These are phyloP conservation scores for Jacana jacana DNA, from an alignment of 2,113 vertebrate genomes.

Conservation along the genomic window DNA sequence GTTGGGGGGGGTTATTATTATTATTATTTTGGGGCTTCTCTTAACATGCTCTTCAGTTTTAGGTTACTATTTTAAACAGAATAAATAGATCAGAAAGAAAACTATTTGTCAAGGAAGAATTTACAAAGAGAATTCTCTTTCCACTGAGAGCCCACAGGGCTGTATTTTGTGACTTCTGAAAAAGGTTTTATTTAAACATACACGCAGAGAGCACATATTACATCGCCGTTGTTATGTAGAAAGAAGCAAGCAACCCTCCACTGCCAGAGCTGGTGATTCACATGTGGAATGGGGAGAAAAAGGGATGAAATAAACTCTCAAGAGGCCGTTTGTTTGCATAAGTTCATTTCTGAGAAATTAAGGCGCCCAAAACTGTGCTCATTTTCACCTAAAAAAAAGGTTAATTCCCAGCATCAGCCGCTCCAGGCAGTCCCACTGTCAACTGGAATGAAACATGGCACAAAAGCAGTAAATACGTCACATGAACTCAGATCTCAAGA, in stretches of 20 bases:
- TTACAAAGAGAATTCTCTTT: not conserved
- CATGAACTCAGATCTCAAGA: not conserved
- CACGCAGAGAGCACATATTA: not conserved
- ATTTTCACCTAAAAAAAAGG: not conserved
- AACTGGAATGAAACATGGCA: not conserved
- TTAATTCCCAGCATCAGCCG: not conserved
- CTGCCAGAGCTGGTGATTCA: not conserved
- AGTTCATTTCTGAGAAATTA: not conserved
- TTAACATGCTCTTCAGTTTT: not conserved
- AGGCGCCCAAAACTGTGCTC: not conserved
- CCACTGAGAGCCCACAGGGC: not conserved
- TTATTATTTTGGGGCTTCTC: not conserved
- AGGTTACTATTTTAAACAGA: not conserved
- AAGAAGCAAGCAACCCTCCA: not conserved
- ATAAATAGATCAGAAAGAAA: not conserved
- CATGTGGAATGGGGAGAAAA: not conserved
- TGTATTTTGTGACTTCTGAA: not conserved
- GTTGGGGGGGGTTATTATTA: not conserved
- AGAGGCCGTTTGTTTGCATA: not conserved
- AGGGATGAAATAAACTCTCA: not conserved
- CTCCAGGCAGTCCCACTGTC: not conserved
- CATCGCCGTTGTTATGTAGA: not conserved
- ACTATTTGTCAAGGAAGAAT: not conserved
- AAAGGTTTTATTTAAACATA: constrained; percentile 34
- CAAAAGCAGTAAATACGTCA: not conserved